Base-by-base conservation (phyloP, 2,888 invertebrate species). In the Nebria brevicollis region DNA sequence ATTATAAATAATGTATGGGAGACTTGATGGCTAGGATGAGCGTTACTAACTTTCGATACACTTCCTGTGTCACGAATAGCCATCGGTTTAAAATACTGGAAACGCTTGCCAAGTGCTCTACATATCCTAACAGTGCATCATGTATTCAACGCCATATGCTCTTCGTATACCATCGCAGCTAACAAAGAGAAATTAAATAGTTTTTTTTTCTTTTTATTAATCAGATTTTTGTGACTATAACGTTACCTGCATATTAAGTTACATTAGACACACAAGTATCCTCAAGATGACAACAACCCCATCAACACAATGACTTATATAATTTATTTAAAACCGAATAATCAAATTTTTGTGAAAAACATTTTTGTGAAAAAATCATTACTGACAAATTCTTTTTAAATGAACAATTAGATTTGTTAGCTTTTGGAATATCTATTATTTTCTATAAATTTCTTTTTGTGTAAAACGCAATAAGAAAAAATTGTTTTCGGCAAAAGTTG, bases 1-100 rank as follows among this genome's bases (percentile, higher is more conserved):
- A 54, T 54, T 54, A 54, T 54, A 54, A 54, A 54, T 54, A 54
- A 54, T 54, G 54, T 54, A 54, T 70, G 70, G 34, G 68, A 15
- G 68, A n/a, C 26, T 70, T 70, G 70, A 20, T 70, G 54, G 54
- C 8, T 54, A 54, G 54, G 54, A 54, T 54, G 54, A 54, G 70
- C 70, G 70, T 26, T 70, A 70, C 70, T 5, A 34, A 70, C 70
- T 70, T 70, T 70, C 70, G 34, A 70, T 20, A 70, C n/a, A 70
- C 70, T 70, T 70, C 70, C 70, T 70, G 70, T 70, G 34, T 70
- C 70, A 25, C 34, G 70, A 70, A 70, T 70, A 70, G 70, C 25
- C 20, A 13, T 70, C 70, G 34, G 20, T 70, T 26, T 70, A 70
- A 70, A 25, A 25, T 70, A 34, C 70, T 70, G 70, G 70, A 70